phyloP scores from a whole-genome alignment of 1,140 invertebrate genomes.

The Euglossa dilemma region DNA sequence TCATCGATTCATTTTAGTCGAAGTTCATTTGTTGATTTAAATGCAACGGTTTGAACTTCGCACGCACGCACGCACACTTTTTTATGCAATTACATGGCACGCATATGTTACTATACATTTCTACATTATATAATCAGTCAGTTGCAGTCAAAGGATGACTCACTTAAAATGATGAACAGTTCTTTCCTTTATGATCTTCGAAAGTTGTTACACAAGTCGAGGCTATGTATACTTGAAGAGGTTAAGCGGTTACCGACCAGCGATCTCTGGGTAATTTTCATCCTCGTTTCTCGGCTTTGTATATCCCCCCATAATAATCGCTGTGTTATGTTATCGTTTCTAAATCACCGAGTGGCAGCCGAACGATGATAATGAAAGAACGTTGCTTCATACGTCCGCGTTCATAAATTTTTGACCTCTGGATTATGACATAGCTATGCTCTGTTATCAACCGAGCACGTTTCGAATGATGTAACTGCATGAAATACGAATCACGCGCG shows the following conservation, averaged over 20 bases:
- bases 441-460: background rate
- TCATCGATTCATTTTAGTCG: no score
- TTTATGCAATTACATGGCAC: background rate
- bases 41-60: background rate
- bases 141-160: background rate
- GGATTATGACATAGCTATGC: background rate
- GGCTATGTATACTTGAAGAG: background rate
- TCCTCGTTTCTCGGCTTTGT: no score
- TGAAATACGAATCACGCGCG: no score
- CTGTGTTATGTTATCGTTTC: no score
- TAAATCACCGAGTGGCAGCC: no score
- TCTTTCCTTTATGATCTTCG: background rate
- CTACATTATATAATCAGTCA: slow-evolving; percentile 2
- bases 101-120: background rate
- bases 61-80: background rate
- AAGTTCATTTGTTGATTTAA: background rate
- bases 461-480: background rate
- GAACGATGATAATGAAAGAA: no score
- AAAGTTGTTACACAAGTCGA: background rate
- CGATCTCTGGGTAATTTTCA: no score
- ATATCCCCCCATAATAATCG: no score
- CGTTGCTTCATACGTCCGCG: no score
- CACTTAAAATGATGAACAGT: background rate
- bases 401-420: background rate
- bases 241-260: background rate